Evolutionary conservation across 2,888 invertebrate species (phyloP).

Genomic region (Caenorhabditis sinica): DNA sequence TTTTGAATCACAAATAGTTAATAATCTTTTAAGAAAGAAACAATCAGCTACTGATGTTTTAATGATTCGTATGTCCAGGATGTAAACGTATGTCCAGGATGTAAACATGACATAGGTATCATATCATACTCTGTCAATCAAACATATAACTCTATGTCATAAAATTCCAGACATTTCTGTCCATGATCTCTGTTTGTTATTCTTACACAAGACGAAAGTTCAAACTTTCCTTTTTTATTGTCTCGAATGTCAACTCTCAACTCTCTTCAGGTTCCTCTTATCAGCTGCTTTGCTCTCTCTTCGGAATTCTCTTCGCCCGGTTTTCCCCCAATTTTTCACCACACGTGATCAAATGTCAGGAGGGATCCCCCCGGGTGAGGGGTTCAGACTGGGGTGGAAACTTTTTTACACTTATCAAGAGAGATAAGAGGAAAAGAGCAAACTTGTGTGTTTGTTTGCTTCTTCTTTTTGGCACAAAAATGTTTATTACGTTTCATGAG

Average conservation of each 20-base stretch:
- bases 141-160: not conserved
- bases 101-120: constrained; percentile 2
- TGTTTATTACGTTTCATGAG: constrained; percentile 41
- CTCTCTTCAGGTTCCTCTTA: not conserved
- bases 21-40: too few species aligned
- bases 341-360: constrained; percentile 20
- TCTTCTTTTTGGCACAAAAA: constrained; percentile 9
- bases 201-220: not conserved
- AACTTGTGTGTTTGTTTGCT: constrained; percentile 26
- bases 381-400: constrained; percentile 11
- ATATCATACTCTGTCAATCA: constrained; percentile 22
- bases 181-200: constrained; percentile 29
- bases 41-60: too few species aligned
- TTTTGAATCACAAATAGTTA: too few species aligned
- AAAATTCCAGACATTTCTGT: constrained; percentile 33
- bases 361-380: constrained; percentile 19
- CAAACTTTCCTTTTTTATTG: constrained; percentile 18
- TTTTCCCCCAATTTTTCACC: not conserved
- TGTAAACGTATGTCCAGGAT: constrained; percentile 15
- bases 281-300: not conserved
- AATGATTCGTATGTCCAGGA: too few species aligned
- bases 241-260: constrained; percentile 5
- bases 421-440: constrained; percentile 18
- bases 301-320: not conserved
- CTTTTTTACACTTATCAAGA: constrained; percentile 33